phyloP scores from a whole-genome alignment of 2,113 vertebrate species.

The Caranx ignobilis region DNA sequence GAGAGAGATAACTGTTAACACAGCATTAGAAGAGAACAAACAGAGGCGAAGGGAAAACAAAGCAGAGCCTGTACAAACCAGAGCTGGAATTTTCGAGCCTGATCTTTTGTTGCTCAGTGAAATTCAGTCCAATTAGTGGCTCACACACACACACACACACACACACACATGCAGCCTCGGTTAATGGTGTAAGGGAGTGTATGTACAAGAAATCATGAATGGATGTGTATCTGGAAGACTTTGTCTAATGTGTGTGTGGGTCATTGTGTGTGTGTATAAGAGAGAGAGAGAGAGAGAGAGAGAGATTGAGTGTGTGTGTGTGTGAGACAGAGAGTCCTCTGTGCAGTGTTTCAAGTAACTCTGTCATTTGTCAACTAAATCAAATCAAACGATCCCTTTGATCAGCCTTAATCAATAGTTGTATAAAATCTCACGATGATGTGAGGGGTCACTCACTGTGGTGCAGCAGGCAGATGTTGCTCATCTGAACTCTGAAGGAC shows the following conservation, averaged over 20 bases:
- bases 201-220: background rate
- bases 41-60: constrained; percentile 76
- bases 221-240: background rate
- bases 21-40: constrained; percentile 81
- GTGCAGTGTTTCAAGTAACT: too few relatives aligned
- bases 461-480: too few relatives aligned
- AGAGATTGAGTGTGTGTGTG: too few relatives aligned
- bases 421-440: too few relatives aligned
- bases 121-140: constrained; percentile 84
- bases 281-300: background rate
- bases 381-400: too few relatives aligned
- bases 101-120: constrained; percentile 82
- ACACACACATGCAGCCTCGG: background rate
- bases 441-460: too few relatives aligned
- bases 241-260: background rate
- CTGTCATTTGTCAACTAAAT: too few relatives aligned
- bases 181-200: background rate
- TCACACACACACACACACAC: constrained; percentile 33
- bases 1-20: constrained; percentile 83
- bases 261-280: background rate
- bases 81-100: constrained; percentile 83
- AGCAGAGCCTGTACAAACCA: constrained; percentile 79
- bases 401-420: too few relatives aligned
- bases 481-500: too few relatives aligned
- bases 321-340: too few relatives aligned